Percentiles rank a stretch among this genome's conserved stretches.
These are phyloP conservation scores for Triplophysa dalaica DNA, from an alignment of 2,113 vertebrate genomes.

Conservation along the genomic window DNA sequence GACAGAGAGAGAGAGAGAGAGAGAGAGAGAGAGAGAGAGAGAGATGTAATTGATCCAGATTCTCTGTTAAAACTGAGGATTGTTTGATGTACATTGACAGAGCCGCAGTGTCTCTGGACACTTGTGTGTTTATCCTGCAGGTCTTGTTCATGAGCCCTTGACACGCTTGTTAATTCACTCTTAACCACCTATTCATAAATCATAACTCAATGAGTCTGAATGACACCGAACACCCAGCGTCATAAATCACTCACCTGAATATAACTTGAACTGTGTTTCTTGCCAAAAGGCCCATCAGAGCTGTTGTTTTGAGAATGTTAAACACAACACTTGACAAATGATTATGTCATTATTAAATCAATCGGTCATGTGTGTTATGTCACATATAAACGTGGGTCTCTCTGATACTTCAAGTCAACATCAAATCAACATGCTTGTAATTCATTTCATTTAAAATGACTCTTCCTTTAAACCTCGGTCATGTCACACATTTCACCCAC, in stretches of 20 bases:
- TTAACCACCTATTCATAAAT: constrained; percentile 23
- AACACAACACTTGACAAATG: neutral
- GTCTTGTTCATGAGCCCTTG: neutral
- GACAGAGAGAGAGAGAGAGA: too few relatives aligned
- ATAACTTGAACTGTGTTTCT: neutral
- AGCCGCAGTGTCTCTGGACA: neutral
- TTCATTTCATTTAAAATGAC: too few relatives aligned
- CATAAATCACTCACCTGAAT: constrained; percentile 32
- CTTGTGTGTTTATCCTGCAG: neutral
- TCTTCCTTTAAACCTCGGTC: too few relatives aligned
- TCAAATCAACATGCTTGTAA: neutral
- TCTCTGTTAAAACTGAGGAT: neutral
- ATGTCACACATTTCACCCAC: too few relatives aligned
- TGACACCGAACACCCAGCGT: constrained; percentile 35
- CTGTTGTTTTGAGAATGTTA: neutral
- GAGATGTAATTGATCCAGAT: too few relatives aligned
- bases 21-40: too few relatives aligned
- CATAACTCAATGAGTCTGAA: constrained; percentile 19
- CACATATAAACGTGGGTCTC: neutral
- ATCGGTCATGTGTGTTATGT: neutral
- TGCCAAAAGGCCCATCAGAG: neutral
- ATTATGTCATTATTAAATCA: neutral
- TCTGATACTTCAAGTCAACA: neutral
- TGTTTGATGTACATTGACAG: too few relatives aligned
- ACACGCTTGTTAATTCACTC: constrained; percentile 1